These are phyloP conservation scores for Amblyraja radiata DNA, from an alignment of 2,797 vertebrate genomes.

Conservation along the genomic window DNA sequence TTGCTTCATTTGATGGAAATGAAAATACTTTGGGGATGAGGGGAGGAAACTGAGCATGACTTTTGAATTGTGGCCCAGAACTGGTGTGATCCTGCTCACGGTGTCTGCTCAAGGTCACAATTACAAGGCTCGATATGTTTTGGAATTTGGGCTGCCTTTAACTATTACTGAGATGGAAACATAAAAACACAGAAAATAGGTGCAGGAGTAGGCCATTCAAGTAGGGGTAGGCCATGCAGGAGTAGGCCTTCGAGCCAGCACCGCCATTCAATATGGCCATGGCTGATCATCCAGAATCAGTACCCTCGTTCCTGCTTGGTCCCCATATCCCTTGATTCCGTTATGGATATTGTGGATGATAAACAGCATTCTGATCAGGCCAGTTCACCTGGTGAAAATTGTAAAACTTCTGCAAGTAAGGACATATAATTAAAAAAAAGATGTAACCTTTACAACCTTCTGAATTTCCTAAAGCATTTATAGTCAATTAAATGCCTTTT, in stretches of 20 bases:
- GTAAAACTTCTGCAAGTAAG: neutral
- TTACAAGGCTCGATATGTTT: neutral
- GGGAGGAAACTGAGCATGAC: neutral
- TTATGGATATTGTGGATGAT: neutral
- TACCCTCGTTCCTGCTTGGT: too few relatives aligned
- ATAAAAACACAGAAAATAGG: too few relatives aligned
- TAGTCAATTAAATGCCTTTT: neutral
- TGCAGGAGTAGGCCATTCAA: too few relatives aligned
- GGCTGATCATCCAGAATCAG: too few relatives aligned
- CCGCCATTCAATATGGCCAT: too few relatives aligned
- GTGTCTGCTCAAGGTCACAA: neutral
- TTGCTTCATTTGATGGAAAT: neutral
- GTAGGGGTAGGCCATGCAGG: too few relatives aligned
- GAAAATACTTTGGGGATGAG: neutral
- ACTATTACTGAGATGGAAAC: neutral
- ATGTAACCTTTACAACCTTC: neutral
- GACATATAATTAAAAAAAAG: neutral
- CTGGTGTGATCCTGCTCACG: neutral
- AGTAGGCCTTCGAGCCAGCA: too few relatives aligned
- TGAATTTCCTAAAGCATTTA: neutral
- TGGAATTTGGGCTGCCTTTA: neutral
- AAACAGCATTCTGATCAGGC: neutral
- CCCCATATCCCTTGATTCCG: too few relatives aligned
- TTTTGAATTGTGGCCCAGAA: neutral
- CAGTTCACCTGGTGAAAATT: neutral